A percentile compares a stretch with the other conserved stretches of the same genome.
Evolutionary conservation across 2,888 invertebrate species (phyloP).

Genomic region (Amphiduros pacificus): DNA sequence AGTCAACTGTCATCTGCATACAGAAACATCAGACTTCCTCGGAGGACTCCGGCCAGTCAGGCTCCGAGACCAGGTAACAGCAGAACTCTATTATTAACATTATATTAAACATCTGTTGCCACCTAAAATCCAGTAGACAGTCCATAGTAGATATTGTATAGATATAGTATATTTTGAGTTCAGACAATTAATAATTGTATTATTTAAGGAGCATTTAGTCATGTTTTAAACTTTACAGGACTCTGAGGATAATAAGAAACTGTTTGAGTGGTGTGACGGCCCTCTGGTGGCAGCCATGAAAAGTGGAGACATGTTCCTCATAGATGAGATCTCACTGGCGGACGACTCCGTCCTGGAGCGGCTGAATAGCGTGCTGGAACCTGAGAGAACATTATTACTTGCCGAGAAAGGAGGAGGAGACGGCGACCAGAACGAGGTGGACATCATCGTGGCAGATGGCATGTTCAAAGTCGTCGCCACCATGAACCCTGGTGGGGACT

Average conservation of each 20-base stretch:
- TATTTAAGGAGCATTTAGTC: no score
- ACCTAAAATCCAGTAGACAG: no score
- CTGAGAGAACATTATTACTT: conserved; percentile 85
- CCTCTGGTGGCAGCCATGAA: conserved; percentile 90
- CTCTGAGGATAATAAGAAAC: conserved; percentile 33
- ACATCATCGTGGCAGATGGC: conserved; percentile 63
- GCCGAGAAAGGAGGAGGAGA: conserved; percentile 77
- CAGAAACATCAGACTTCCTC: conserved; percentile 96
- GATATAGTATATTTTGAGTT: no score
- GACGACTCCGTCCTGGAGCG: conserved; percentile 98
- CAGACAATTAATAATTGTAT: no score
- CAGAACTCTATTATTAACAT: no score
- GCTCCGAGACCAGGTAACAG: conserved; percentile 58
- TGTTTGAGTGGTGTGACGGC: conserved; percentile 98
- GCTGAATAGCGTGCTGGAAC: conserved; percentile 91
- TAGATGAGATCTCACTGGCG: conserved; percentile 98
- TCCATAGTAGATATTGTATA: no score
- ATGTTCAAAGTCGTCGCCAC: conserved; percentile 92
- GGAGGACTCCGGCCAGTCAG: conserved; percentile 92
- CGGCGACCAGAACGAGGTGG: conserved; percentile 38
- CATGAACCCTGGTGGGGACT: conserved; percentile 99
- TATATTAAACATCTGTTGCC: no score
- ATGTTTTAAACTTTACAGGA: no score
- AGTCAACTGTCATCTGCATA: conserved; percentile 98
- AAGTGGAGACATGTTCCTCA: conserved; percentile 83